Conservation (phyloP, 1,140 invertebrate species). For the Orius laevigatus region DNA sequence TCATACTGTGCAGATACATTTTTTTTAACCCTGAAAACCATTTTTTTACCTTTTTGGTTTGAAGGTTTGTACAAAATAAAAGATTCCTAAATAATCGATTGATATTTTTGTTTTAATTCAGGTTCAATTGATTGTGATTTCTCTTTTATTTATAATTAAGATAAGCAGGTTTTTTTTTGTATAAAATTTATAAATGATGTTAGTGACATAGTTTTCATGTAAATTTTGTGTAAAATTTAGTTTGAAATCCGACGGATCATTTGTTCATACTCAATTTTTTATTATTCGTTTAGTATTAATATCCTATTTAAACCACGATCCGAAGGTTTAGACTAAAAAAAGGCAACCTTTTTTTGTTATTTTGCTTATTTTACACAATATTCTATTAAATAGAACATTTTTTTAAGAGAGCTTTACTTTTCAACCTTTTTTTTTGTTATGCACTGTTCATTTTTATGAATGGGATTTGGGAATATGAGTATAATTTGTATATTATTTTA, state of each 20-base stretch:
- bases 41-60: too few relatives aligned
- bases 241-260: not conserved
- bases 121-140: too few relatives aligned
- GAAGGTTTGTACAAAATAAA: too few relatives aligned
- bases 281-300: not conserved
- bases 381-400: constrained; percentile 3
- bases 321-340: not conserved
- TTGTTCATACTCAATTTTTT: constrained; percentile 5
- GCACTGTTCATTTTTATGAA: constrained; percentile 14
- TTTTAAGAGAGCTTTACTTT: constrained; percentile 5
- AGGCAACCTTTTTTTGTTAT: not conserved
- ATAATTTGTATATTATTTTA: constrained; percentile 12
- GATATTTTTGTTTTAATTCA: too few relatives aligned
- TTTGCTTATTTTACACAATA: not conserved
- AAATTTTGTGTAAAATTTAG: too few relatives aligned
- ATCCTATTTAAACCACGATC: not conserved
- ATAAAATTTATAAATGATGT: too few relatives aligned
- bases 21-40: too few relatives aligned
- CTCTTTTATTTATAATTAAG: too few relatives aligned
- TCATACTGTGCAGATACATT: too few relatives aligned
- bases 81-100: too few relatives aligned
- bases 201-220: not conserved
- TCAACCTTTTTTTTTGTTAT: constrained; percentile 7
- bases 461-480: constrained; percentile 13
- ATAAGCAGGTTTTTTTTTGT: too few relatives aligned